A percentile compares a stretch with the other conserved stretches of the same genome.
Evolutionary conservation across 2,797 vertebrate species (phyloP).

Genomic region (Poecilia gillii): DNA sequence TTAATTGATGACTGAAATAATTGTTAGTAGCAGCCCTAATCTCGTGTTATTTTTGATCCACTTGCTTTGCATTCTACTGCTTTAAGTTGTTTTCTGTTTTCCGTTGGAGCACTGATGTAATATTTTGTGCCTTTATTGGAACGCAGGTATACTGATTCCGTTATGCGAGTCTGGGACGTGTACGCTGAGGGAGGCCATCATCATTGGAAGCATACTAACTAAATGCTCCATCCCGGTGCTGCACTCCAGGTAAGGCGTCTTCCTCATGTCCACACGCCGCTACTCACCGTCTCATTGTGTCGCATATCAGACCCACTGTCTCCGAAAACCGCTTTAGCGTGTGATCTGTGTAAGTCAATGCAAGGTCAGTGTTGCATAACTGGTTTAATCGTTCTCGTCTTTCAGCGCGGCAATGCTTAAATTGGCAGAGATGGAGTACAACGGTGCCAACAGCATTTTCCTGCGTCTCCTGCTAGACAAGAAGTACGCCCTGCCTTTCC

Average conservation of each 20-base stretch:
- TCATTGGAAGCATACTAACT: constrained; percentile 94
- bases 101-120: background rate
- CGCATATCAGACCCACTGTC: background rate
- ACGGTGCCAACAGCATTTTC: constrained; percentile 97
- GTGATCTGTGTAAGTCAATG: background rate
- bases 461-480: constrained; percentile 95
- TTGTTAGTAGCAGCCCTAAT: background rate
- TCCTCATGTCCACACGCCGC: constrained; percentile 3
- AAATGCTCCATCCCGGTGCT: constrained; percentile 97
- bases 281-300: background rate
- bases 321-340: background rate
- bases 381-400: constrained; percentile 5
- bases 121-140: constrained; percentile 4
- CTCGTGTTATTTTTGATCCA: background rate
- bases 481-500: constrained; percentile 97
- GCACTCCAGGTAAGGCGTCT: constrained; percentile 90
- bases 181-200: constrained; percentile 93
- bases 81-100: background rate
- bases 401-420: constrained; percentile 94
- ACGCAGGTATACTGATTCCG: constrained; percentile 92
- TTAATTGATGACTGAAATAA: too few species aligned
- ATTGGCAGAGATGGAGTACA: constrained; percentile 96
- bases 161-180: constrained; percentile 95
- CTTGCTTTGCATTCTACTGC: background rate
- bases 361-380: constrained; percentile 35